Evolutionary conservation across 92 coral and sea anemone genomes (phyloP).

Genomic region (Plumapathes pennacea): DNA sequence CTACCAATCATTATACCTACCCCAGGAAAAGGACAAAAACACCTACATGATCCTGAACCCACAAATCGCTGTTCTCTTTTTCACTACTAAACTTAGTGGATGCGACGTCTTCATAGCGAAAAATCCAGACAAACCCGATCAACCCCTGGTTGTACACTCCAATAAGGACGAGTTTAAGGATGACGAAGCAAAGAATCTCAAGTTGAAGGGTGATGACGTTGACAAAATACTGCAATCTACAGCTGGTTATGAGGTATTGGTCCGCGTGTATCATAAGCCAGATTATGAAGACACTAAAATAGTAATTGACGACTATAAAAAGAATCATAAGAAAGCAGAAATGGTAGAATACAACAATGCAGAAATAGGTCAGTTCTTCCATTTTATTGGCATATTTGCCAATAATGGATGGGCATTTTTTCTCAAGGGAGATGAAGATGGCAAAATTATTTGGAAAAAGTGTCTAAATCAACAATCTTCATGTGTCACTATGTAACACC

Average conservation of each 20-base stretch:
- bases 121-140: not conserved
- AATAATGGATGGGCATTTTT: constrained; percentile 2
- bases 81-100: constrained; percentile 4
- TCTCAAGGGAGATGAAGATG: constrained; percentile 1
- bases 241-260: not conserved
- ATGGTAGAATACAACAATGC: not conserved
- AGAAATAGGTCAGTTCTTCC: not conserved
- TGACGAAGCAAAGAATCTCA: not conserved
- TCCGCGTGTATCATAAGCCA: constrained; percentile 4
- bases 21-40: not conserved
- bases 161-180: not conserved
- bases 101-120: constrained; percentile 13
- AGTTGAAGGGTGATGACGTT: not conserved
- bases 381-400: not conserved
- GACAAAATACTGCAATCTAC: not conserved
- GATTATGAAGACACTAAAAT: not conserved
- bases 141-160: constrained; percentile 1
- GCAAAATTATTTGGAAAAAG: no score
- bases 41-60: constrained; percentile 6
- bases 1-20: not conserved
- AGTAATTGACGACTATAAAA: not conserved
- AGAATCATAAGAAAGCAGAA: not conserved
- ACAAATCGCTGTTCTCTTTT: not conserved
- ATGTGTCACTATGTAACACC: no score
- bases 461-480: no score